Evolutionary conservation across 2,888 invertebrate species (phyloP), one percentile per base, ranked within the genome.

Genomic region (Eristalis intricaria): DNA sequence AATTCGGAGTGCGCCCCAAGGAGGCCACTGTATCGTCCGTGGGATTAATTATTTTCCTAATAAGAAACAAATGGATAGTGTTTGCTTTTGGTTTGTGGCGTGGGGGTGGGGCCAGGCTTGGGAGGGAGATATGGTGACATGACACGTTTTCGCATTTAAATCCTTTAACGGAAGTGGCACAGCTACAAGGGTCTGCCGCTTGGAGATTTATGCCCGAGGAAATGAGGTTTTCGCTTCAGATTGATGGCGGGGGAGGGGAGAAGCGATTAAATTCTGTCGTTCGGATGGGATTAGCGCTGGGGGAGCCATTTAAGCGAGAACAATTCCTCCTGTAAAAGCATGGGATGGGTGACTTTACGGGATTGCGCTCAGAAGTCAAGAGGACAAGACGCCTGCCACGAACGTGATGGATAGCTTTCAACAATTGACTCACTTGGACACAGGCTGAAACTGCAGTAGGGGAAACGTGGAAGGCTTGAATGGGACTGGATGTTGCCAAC

Each of bases 21-120:
- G 60, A 61, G 22, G 35, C 13, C 23, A 23, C 56, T 77, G 73
- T 66, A 43, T 10, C 60, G 23, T 64, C 76, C 73, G 77, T 82
- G 43, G 73, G 32, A 85, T 81, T 81, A 85, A 85, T 85, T 82
- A 77, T 60, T 70, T 76, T 43, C 69, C 76, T 76, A 82, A 82
- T 75, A 70, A 70, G 69, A 43, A 32, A 22, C 26, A 32, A 76
- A 69, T 69, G 60, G 73, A 35, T 74, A 50, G 50, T 50, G 50
- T 50, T 50, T 13, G 38, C 38, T 71, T 58, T 58, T n/a, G 8
- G 7, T 10, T 56, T 32, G 32, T 32, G 32, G 10, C 58, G 22
- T 8, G 22, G 23, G 4, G 2, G 58, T 4, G 11, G 35, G 11
- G 13, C 3, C 3, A 22, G 50, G 50, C 43, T 26, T 26, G 43